Evolutionary conservation across 2,888 invertebrate species (phyloP).

Genomic region (Cacoxenus indagator): DNA sequence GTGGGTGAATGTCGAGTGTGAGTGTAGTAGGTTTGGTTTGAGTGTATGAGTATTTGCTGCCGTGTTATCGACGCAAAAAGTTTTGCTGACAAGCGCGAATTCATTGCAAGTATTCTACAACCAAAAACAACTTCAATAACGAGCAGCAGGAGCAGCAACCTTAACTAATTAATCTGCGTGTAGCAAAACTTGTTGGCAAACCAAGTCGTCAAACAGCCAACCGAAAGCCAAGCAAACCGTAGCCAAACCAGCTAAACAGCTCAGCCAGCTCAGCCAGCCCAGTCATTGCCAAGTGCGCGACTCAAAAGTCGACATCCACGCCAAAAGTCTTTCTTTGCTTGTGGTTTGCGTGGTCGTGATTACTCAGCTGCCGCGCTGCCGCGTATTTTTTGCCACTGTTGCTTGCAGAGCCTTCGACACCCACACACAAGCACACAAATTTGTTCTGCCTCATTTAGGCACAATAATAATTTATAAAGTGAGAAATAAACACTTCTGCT

Average conservation of each 20-base stretch:
- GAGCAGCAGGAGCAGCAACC: conserved; percentile 34
- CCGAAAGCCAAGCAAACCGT: not conserved
- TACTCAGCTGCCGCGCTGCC: not conserved
- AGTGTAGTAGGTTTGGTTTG: not conserved
- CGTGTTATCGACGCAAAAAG: conserved; percentile 44
- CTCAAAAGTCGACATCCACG: not conserved
- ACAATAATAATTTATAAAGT: conserved; percentile 56
- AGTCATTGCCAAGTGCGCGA: conserved; percentile 3
- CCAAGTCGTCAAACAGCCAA: not conserved
- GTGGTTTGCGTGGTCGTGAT: conserved; percentile 44
- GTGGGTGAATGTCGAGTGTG: conserved; percentile 31
- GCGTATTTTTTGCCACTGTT: not conserved
- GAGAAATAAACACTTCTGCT: conserved; percentile 37
- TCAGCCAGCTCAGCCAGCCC: not conserved
- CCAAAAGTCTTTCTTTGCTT: conserved; percentile 41
- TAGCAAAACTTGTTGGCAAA: conserved; percentile 36
- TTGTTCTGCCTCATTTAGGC: conserved; percentile 52
- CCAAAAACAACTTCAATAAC: not conserved
- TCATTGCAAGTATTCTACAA: conserved; percentile 54
- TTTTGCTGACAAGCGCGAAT: conserved; percentile 67
- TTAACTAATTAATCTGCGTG: conserved; percentile 66
- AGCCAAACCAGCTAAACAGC: not conserved
- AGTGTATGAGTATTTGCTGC: not conserved
- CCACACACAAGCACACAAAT: not conserved
- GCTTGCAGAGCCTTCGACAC: not conserved